phyloP scores from a whole-genome alignment of 2,888 invertebrate species.

The Trachelus iudaicus region DNA sequence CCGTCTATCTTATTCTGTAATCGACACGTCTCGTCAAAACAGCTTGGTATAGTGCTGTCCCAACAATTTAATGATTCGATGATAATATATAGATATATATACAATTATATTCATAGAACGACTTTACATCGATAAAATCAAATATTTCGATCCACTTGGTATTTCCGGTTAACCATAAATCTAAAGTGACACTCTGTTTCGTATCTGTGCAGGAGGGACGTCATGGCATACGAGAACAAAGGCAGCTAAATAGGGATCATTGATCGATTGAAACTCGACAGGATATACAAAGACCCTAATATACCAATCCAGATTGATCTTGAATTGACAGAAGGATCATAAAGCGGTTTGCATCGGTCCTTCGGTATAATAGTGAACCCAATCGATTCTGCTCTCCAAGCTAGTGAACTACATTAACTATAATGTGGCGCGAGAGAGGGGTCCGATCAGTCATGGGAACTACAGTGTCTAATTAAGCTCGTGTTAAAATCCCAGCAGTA shows the following conservation, averaged over 20 bases:
- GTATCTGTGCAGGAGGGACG: background rate
- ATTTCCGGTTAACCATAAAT: background rate
- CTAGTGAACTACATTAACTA: background rate
- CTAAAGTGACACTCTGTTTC: background rate
- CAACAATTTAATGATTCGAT: background rate
- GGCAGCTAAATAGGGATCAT: background rate
- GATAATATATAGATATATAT: background rate
- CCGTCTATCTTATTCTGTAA: background rate
- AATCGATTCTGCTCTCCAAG: background rate
- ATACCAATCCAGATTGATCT: background rate
- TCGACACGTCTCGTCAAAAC: background rate
- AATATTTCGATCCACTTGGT: background rate
- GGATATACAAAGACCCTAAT: background rate
- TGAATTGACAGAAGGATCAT: background rate
- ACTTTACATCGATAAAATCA: background rate
- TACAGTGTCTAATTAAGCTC: slow-evolving; percentile 40
- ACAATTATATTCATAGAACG: background rate
- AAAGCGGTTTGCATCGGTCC: background rate
- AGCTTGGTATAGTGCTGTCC: background rate
- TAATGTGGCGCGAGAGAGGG: slow-evolving; percentile 9
- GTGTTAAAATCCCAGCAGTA: slow-evolving; percentile 49
- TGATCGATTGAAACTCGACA: background rate
- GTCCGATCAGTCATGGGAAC: slow-evolving; percentile 47
- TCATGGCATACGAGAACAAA: background rate
- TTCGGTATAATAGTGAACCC: background rate